Evolutionary conservation across 2,797 vertebrate species (phyloP), one percentile per base, ranked within the genome.

Genomic region (Luscinia luscinia): DNA sequence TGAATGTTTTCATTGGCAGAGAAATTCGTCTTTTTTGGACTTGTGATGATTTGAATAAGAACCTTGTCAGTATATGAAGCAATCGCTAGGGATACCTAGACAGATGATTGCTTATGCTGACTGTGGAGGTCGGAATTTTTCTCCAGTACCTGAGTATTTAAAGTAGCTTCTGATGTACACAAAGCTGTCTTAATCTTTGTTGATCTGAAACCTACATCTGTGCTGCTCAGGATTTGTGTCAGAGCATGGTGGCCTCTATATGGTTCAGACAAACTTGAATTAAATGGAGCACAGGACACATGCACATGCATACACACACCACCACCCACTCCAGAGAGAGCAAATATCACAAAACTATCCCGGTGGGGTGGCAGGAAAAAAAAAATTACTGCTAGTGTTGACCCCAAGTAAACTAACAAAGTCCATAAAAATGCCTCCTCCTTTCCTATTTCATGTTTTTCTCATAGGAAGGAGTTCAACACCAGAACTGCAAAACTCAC

Each of bases 401-500:
- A 38, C 15, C 20, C 16, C 28, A 48, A 28, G 21, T 45, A 30
- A 70, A 66, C n/a, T n/a, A 57, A 26, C 8, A 3, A 55, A 67
- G n/a, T 41, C 59, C 6, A 8, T 78, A 48, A 59, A 87, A 88
- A 45, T 41, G 23, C 40, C 73, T 26, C 7, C 34, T 84, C 36
- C 51, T 45, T 59, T 85, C 69, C 68, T 78, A 41, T 64, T 75
- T 20, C 8, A 5, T 74, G 13, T 43, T 92, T 87, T 80, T 88
- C 54, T 83, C 76, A 23, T 95, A 98, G 98, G 98, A 98, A 89
- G 96, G 84, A 82, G 67, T 93, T 88, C 96, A 98, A 89, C 96
- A 98, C 96, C 98, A 95, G 70, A 98, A 98, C 94, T 99, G 99
- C 96, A 98, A 98, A 96, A 99, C 98, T 0, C 99, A 99, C 2